Percentiles rank a stretch among this genome's conserved stretches.
Conservation (phyloP, 1,140 invertebrate species). For the Manduca sexta region DNA sequence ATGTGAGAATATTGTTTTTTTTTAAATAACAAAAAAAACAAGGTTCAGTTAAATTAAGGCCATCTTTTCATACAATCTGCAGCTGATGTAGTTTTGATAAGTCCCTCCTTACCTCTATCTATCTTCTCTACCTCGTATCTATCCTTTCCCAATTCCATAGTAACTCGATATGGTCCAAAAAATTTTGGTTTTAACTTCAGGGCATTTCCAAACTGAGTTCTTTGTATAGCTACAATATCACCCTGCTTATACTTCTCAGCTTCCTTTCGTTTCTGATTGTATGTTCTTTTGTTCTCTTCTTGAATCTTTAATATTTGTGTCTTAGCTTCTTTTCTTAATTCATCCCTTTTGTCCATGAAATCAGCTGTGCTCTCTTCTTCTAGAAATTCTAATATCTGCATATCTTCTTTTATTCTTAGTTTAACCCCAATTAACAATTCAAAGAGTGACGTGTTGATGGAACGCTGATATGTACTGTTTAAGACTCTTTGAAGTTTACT, state of each 20-base stretch:
- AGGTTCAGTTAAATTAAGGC: not conserved
- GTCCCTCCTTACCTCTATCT: not conserved
- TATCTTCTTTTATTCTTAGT: constrained; percentile 16
- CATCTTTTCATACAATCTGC: not conserved
- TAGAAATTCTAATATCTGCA: not conserved
- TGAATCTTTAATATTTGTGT: no score
- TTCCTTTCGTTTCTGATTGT: no score
- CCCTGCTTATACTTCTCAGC: not conserved
- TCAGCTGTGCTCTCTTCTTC: not conserved
- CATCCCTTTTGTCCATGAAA: no score
- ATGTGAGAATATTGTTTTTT: no score
- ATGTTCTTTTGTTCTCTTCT: no score
- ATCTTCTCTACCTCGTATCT: not conserved
- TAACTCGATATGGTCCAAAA: not conserved
- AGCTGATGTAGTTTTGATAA: not conserved
- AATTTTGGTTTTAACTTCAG: not conserved
- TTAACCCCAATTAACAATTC: constrained; percentile 34
- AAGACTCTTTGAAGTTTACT: constrained; percentile 29
- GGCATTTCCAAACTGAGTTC: no score
- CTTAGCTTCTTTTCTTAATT: no score
- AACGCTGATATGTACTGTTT: constrained; percentile 40
- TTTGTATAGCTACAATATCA: not conserved
- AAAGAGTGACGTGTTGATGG: constrained; percentile 39
- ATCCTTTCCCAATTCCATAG: not conserved
- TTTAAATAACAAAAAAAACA: no score